phyloP scores from a whole-genome alignment of 1,140 invertebrate species.

The Lordiphosa stackelbergi region DNA sequence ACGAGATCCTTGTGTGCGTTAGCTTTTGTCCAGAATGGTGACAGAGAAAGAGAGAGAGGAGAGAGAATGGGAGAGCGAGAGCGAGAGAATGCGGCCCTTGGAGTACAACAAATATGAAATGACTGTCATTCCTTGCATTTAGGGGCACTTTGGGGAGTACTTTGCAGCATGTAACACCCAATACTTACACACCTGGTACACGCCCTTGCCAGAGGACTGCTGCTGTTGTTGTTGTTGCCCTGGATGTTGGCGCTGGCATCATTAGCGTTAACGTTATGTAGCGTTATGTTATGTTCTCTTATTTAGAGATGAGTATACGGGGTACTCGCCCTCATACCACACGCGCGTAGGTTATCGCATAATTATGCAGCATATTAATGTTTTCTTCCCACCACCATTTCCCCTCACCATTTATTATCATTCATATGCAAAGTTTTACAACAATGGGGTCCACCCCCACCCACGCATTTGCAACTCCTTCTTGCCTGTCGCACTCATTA shows the following conservation, averaged over 20 bases:
- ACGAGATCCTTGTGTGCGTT: constrained; percentile 50
- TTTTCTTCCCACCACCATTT: constrained; percentile 31
- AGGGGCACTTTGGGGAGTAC: constrained; percentile 74
- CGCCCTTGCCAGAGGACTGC: constrained; percentile 34
- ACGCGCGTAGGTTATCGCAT: constrained; percentile 58
- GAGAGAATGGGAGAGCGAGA: constrained; percentile 22
- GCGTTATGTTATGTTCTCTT: constrained; percentile 66
- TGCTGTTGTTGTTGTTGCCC: constrained; percentile 30
- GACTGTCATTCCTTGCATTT: constrained; percentile 75
- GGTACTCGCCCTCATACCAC: not conserved
- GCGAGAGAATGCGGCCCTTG: constrained; percentile 37
- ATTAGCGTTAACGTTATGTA: constrained; percentile 73
- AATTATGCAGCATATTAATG: constrained; percentile 74
- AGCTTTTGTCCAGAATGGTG: constrained; percentile 14
- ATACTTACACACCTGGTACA: constrained; percentile 61
- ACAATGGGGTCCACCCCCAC: constrained; percentile 27
- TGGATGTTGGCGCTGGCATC: constrained; percentile 69
- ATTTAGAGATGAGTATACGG: constrained; percentile 12
- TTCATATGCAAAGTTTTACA: constrained; percentile 62
- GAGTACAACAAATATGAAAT: constrained; percentile 75
- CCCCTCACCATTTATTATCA: constrained; percentile 34
- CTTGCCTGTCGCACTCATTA: constrained; percentile 37
- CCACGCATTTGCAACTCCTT: constrained; percentile 9
- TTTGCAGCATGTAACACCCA: constrained; percentile 73
- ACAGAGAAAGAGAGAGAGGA: constrained; percentile 4